Conservation (phyloP, 1,140 invertebrate species). For the Drosophila prosaltans region DNA sequence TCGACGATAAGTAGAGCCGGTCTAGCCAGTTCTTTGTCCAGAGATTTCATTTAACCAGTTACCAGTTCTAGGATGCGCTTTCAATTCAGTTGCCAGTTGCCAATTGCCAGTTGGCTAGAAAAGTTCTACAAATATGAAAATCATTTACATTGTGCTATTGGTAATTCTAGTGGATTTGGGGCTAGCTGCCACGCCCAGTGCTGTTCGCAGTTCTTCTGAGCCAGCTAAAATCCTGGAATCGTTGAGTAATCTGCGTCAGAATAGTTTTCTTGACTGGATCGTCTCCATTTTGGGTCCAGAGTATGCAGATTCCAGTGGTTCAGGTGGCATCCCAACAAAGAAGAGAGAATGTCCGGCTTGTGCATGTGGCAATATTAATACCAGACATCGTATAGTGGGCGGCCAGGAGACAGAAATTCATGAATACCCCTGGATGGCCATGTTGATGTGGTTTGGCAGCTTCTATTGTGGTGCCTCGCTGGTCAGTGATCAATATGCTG, state of each 20-base stretch:
- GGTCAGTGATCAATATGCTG: constrained; percentile 85
- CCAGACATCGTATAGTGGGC: constrained; percentile 87
- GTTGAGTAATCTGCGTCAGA: constrained; percentile 56
- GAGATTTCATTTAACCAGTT: constrained; percentile 34
- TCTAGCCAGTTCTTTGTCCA: constrained; percentile 58
- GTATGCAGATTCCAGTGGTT: constrained; percentile 39
- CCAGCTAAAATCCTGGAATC: constrained; percentile 63
- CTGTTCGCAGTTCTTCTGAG: constrained; percentile 43
- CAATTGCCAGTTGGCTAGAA: constrained; percentile 62
- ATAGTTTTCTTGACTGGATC: constrained; percentile 70
- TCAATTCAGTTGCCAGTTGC: constrained; percentile 45
- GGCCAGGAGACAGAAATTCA: constrained; percentile 86
- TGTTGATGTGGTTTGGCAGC: constrained; percentile 85
- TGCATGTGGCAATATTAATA: constrained; percentile 86
- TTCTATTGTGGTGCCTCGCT: constrained; percentile 89
- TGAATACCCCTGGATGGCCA: constrained; percentile 89
- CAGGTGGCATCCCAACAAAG: constrained; percentile 8
- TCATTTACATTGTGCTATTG: constrained; percentile 21
- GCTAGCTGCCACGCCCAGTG: constrained; percentile 42
- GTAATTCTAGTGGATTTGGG: constrained; percentile 25
- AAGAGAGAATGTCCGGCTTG: constrained; percentile 65
- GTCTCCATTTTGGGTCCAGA: constrained; percentile 62
- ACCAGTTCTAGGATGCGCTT: constrained; percentile 34
- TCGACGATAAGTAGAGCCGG: constrained; percentile 34
- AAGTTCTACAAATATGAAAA: constrained; percentile 52